phyloP scores from a whole-genome alignment of 1,140 invertebrate species.

The Bombus terrestris region DNA sequence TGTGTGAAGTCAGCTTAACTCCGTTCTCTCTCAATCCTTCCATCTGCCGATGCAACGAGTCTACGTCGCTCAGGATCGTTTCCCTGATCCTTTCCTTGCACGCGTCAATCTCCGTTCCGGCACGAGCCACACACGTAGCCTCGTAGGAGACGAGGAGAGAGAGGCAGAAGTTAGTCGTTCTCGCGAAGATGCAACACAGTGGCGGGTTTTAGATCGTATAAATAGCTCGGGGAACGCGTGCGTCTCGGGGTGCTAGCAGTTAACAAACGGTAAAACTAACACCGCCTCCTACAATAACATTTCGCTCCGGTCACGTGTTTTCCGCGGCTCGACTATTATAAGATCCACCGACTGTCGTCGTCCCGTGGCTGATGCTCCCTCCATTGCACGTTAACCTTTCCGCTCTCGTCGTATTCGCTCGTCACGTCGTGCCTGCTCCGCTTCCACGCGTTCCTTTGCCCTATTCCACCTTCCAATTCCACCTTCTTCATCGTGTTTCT shows the following conservation, averaged over 20 bases:
- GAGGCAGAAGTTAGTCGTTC: conserved; percentile 15
- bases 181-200: conserved; percentile 61
- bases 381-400: background rate
- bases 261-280: conserved; percentile 81
- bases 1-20: too few species aligned
- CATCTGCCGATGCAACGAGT: background rate
- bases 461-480: background rate
- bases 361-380: background rate
- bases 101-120: conserved; percentile 64
- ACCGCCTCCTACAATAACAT: conserved; percentile 80
- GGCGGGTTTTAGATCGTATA: conserved; percentile 69
- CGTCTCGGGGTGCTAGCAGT: conserved; percentile 67
- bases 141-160: background rate
- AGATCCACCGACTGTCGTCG: conserved; percentile 66
- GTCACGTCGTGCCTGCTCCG: background rate
- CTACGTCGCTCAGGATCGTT: conserved; percentile 13
- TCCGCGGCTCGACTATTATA: conserved; percentile 75
- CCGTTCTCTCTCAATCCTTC: conserved; percentile 20
- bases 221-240: conserved; percentile 70
- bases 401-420: background rate
- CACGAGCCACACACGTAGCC: conserved; percentile 73
- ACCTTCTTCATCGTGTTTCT: background rate
- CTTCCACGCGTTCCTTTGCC: background rate
- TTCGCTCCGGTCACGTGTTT: conserved; percentile 78
- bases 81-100: conserved; percentile 54